Evolutionary conservation across 2,888 invertebrate genomes (phyloP).

Genomic region (Patella pellucida): DNA sequence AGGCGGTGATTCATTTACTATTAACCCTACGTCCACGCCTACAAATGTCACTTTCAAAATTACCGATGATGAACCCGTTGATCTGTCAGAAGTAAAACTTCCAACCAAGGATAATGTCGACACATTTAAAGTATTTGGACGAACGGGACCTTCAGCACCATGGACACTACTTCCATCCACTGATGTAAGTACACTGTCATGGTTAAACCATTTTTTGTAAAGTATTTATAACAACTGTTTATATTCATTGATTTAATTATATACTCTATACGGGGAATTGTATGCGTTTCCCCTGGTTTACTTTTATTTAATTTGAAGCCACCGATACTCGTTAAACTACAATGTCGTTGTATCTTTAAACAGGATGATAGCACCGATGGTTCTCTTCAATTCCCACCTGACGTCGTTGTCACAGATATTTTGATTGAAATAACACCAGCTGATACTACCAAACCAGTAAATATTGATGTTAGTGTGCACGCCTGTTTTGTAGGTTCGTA

Average conservation of each 20-base stretch:
- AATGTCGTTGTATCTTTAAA: too few relatives aligned
- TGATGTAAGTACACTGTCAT: too few relatives aligned
- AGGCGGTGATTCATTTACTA: neutral
- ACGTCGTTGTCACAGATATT: neutral
- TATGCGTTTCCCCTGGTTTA: too few relatives aligned
- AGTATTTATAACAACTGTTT: too few relatives aligned
- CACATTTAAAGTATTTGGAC: neutral
- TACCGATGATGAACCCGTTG: neutral
- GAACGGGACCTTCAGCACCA: too few relatives aligned
- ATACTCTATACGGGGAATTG: too few relatives aligned
- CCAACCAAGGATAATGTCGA: neutral
- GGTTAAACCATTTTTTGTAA: too few relatives aligned
- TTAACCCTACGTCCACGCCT: neutral
- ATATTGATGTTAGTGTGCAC: neutral
- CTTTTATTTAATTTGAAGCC: too few relatives aligned
- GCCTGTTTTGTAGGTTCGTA: neutral
- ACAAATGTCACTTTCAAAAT: neutral
- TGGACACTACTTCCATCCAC: too few relatives aligned
- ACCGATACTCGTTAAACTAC: too few relatives aligned
- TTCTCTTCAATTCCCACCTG: neutral
- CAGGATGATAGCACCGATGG: neutral
- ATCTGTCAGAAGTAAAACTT: neutral
- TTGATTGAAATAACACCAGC: neutral
- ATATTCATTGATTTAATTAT: too few relatives aligned
- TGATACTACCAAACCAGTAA: neutral